Percentiles rank a stretch among this genome's conserved stretches.
Evolutionary conservation across 2,113 vertebrate species (phyloP).

Genomic region (Tragelaphus imberbis): DNA sequence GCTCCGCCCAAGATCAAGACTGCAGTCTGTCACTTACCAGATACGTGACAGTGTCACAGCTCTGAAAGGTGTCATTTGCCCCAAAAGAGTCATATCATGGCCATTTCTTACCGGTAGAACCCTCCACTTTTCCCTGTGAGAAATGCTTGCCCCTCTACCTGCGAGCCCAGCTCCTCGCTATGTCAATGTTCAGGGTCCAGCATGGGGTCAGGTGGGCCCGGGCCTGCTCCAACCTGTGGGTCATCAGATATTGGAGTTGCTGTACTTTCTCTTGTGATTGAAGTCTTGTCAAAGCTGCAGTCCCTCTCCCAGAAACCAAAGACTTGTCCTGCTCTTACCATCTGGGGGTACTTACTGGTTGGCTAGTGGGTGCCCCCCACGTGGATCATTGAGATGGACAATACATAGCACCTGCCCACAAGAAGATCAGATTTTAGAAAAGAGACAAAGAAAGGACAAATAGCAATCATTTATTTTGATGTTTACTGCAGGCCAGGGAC

Average conservation of each 20-base stretch:
- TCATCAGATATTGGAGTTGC: rapidly evolving
- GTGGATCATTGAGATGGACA: neutral
- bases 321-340: neutral
- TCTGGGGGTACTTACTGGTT: neutral
- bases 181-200: neutral
- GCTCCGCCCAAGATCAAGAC: neutral
- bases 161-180: rapidly evolving
- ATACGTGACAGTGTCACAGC: neutral
- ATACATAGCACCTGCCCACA: neutral
- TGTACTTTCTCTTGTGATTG: rapidly evolving
- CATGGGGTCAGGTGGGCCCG: rapidly evolving
- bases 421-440: neutral
- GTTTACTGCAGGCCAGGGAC: no score
- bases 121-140: neutral
- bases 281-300: neutral
- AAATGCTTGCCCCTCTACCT: neutral
- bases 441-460: neutral
- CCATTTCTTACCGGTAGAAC: rapidly evolving
- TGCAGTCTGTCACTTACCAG: neutral
- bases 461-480: rapidly evolving
- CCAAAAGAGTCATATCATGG: rapidly evolving
- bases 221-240: neutral
- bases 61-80: neutral
- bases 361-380: no score
- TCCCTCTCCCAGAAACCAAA: neutral